Base-by-base conservation (phyloP, 2,113 vertebrate genomes). In the Pteronura brasiliensis region DNA sequence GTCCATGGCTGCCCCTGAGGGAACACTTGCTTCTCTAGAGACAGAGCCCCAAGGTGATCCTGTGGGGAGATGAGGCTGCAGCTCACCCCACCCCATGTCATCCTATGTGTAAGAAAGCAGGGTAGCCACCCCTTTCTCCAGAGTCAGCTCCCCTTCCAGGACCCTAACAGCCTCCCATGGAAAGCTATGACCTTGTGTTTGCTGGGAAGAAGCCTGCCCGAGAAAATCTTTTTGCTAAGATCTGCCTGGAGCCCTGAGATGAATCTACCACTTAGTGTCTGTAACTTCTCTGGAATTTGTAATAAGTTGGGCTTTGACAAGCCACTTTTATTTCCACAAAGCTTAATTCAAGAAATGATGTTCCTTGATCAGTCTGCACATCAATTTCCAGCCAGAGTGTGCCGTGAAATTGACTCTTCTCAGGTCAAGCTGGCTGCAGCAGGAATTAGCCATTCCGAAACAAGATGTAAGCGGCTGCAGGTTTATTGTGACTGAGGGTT, bases 251-350 rank as follows among this genome's bases (percentile, higher is more conserved):
- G 18, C 14, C 69, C 17, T 20, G 23, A 61, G 92, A 89, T 88
- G 93, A 93, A 57, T 71, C 97, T 96, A 93, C 55, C 34, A 95
- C 83, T n/a, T 72, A 5, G 49, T 0, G 67, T 44, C 4, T 3
- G 52, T 95, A 96, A 85, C 84, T 97, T 63, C 61, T 57, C 25
- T 47, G 21, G 96, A 98, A 85, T 42, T 42, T 63, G 14, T 91
- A 71, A 79, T 94, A 93, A 97, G 55, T 72, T 92, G 94, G 69
- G 44, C 47, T 77, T 71, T 88, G 91, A 97, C 93, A 92, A 39
- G 65, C 82, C 76, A 93, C 93, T 97, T 97, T 96, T 83, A 79
- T 94, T 96, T 90, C 82, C 27, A 12, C 44, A 95, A 86, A 94
- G 49, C 80, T 96, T n/a, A 77, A 87, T 95, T 97, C 84, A 93